Conservation (phyloP, 2,888 invertebrate genomes). For the Cataglyphis cursor region DNA sequence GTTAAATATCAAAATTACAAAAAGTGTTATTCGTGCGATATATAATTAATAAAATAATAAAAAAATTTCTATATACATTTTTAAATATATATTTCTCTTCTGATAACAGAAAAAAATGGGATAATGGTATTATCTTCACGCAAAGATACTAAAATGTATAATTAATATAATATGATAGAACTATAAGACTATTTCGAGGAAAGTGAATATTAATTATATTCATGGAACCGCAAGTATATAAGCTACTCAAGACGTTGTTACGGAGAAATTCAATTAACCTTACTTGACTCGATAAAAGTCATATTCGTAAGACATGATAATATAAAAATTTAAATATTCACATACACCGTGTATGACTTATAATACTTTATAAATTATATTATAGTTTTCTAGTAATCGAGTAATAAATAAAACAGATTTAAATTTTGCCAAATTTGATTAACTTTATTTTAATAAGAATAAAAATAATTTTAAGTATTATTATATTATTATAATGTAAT, state of each 20-base stretch:
- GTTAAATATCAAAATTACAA: too few relatives aligned
- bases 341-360: neutral
- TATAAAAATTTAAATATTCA: conserved; percentile 10
- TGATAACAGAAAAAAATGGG: neutral
- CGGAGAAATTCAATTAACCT: conserved; percentile 71
- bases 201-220: conserved; percentile 46
- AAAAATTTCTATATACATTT: neutral
- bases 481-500: neutral
- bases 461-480: neutral
- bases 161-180: neutral
- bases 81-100: neutral
- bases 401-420: neutral
- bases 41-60: neutral
- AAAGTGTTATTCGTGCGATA: too few relatives aligned
- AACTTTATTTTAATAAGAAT: neutral
- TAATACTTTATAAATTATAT: neutral
- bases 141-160: neutral
- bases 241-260: conserved; percentile 40
- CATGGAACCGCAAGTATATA: conserved; percentile 43
- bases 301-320: conserved; percentile 9
- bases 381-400: neutral
- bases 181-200: conserved; percentile 50
- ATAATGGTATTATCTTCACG: neutral
- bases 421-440: neutral
- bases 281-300: conserved; percentile 70